These are phyloP conservation scores for Myathropa florea DNA, from an alignment of 2,888 invertebrate species.

Conservation along the genomic window DNA sequence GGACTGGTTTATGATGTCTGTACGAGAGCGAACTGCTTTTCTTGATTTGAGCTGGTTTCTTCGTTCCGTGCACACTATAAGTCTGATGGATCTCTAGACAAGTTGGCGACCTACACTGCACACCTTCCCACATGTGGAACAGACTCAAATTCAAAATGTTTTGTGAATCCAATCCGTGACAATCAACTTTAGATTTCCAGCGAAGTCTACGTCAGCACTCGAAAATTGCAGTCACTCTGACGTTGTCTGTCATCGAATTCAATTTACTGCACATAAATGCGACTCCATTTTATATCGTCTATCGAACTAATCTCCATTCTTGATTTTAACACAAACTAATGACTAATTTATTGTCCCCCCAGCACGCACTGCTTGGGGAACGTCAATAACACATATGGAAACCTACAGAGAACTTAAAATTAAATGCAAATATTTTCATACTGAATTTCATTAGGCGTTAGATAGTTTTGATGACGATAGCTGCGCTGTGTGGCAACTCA, in stretches of 20 bases:
- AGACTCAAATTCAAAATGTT: neutral
- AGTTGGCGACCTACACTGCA: too few species aligned
- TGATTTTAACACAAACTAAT: conserved; percentile 16
- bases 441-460: conserved; percentile 22
- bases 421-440: conserved; percentile 31
- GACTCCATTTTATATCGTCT: neutral
- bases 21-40: too few species aligned
- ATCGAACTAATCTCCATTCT: neutral
- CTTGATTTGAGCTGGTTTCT: too few species aligned
- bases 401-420: neutral
- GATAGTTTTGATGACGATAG: conserved; percentile 20
- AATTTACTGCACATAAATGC: neutral
- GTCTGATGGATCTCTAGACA: too few species aligned
- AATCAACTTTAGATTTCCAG: neutral
- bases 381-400: conserved; percentile 33
- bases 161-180: neutral
- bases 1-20: too few species aligned
- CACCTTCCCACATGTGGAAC: neutral
- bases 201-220: too few species aligned
- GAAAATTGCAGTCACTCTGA: neutral
- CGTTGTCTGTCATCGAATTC: neutral
- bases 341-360: conserved; percentile 13
- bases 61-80: too few species aligned
- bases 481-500: neutral
- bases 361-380: conserved; percentile 13